Base-by-base conservation (phyloP, 2,113 vertebrate genomes). In the Amphilophus citrinellus region DNA sequence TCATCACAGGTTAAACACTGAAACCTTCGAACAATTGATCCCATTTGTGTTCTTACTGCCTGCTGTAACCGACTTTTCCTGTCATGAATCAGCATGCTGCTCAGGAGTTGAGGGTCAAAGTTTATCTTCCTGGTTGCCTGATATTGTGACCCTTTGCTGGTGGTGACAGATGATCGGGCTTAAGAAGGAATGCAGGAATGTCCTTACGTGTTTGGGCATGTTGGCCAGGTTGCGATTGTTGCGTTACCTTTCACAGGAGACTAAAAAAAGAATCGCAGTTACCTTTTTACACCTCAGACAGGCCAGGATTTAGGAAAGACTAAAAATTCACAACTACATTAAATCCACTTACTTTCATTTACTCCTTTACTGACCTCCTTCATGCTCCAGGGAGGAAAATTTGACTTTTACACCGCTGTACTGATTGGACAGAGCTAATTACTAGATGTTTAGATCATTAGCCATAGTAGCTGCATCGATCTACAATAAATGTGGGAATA, bases 171-270 rank as follows among this genome's bases (percentile, higher is more conserved):
- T 53, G 68, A 84, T 83, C 30, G 0, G 77, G 37, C 61, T 30
- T 2, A 58, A 30, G 24, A 76, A 62, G 60, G 35, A 10, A 47
- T 27, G 68, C 87, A 73, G 88, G 93, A 91, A 94, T 93, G 89
- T 39, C 22, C 18, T 73, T 22, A 65, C 88, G 61, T 91, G 93
- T 93, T 85, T 9, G 32, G 80, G n/a, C 91, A 84, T 59, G 91
- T 89, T 66, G 15, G 18, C 37, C 22, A 20, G 50, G 60, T 75
- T 58, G 10, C 3, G 1, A 83, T 73, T 80, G 65, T 79, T 73
- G 17, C 13, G 2, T 50, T 68, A 57, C 2, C n/a, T 47, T 87
- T 71, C 30, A 60, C 32, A 60, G 22, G 18, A 39, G n/a, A 82
- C 59, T 66, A 60, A 37, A 15, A 71, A 75, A 77, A 84, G 5